Evolutionary conservation across 2,888 invertebrate genomes (phyloP).

Genomic region (Caenorhabditis japonica): DNA sequence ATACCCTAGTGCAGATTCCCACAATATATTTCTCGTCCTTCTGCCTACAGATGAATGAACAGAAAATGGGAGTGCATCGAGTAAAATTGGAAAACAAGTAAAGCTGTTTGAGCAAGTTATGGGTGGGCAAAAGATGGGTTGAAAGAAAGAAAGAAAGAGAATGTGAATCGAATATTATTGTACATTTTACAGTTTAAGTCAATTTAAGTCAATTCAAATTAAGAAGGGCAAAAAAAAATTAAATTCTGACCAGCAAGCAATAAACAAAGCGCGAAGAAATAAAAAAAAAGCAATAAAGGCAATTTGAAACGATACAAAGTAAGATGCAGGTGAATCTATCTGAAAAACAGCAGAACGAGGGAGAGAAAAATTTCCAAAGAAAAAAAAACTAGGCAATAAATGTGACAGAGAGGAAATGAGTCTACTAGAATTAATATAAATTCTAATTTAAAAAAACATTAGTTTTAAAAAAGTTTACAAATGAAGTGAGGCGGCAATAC

Average conservation of each 20-base stretch:
- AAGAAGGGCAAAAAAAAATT: too few species aligned
- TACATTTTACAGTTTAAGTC: conserved; percentile 18
- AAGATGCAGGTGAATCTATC: conserved; percentile 17
- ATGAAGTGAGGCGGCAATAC: conserved; percentile 53
- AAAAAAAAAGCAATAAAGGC: too few species aligned
- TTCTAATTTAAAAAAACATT: not conserved
- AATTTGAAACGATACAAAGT: not conserved
- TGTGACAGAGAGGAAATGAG: conserved; percentile 16
- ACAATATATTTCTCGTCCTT: conserved; percentile 27
- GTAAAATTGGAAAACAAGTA: conserved; percentile 24
- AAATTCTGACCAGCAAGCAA: conserved; percentile 39
- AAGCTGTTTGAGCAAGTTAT: conserved; percentile 30
- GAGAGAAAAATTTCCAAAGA: too few species aligned
- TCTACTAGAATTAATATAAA: conserved; percentile 17
- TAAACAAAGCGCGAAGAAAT: not conserved
- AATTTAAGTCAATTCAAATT: too few species aligned
- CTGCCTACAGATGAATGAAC: conserved; percentile 33
- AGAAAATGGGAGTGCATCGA: conserved; percentile 19
- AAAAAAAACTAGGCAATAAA: conserved; percentile 17
- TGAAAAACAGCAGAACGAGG: conserved; percentile 12
- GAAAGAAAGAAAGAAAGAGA: conserved; percentile 2
- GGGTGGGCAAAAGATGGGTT: conserved; percentile 9
- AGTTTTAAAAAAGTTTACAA: conserved; percentile 3
- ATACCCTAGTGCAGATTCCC: conserved; percentile 8
- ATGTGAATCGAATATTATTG: conserved; percentile 11